These are phyloP conservation scores for Troglohyphantes excavatus DNA, from an alignment of 2,888 invertebrate genomes.

Conservation along the genomic window DNA sequence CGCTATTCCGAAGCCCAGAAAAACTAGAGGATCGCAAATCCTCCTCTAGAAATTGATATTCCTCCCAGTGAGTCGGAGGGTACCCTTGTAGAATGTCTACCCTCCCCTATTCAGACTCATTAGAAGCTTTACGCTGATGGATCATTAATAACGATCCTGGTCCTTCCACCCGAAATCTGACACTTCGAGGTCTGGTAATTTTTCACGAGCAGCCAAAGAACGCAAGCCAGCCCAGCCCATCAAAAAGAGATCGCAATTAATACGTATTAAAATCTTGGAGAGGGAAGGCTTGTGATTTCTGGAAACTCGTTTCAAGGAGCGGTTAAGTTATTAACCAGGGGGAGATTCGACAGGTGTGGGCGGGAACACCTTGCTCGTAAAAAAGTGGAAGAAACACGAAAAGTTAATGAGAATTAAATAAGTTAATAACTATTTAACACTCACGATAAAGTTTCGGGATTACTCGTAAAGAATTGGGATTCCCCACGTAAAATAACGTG, in stretches of 20 bases:
- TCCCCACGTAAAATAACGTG: not conserved
- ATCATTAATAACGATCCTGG: conserved; percentile 76
- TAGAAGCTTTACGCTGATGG: conserved; percentile 71
- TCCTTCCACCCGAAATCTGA: conserved; percentile 76
- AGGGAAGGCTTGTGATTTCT: conserved; percentile 61
- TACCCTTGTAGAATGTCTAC: conserved; percentile 37
- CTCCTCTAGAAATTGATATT: conserved; percentile 73
- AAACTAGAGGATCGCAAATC: conserved; percentile 54
- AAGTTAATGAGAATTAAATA: conserved; percentile 66
- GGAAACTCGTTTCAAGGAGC: conserved; percentile 68
- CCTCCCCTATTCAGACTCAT: conserved; percentile 63
- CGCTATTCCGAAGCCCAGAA: conserved; percentile 51
- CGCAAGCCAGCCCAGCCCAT: conserved; percentile 67
- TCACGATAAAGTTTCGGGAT: conserved; percentile 16
- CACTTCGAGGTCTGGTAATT: conserved; percentile 76
- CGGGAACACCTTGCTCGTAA: conserved; percentile 23
- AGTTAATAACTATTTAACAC: conserved; percentile 61
- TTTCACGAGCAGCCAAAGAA: conserved; percentile 70
- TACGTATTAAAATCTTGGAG: conserved; percentile 76
- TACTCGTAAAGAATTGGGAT: conserved; percentile 10
- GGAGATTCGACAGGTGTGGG: conserved; percentile 49
- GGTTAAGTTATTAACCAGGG: conserved; percentile 68
- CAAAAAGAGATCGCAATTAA: conserved; percentile 78
- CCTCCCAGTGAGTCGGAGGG: conserved; percentile 48
- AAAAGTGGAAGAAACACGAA: conserved; percentile 34